A percentile compares a stretch with the other conserved stretches of the same genome.
These are phyloP conservation scores for Alcis repandata DNA, from an alignment of 2,888 invertebrate species.

Conservation along the genomic window DNA sequence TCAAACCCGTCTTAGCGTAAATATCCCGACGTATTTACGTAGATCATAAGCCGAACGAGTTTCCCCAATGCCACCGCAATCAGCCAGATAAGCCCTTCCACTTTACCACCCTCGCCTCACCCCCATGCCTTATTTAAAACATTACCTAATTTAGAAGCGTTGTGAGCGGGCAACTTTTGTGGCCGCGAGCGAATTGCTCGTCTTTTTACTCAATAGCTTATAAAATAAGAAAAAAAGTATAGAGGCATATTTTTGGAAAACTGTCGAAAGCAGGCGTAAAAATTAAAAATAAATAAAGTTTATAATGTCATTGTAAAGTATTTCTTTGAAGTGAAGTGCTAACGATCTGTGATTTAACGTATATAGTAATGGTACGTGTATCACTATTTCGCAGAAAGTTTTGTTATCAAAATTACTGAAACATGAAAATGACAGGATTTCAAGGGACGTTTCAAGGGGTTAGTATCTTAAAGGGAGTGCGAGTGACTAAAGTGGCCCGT, in stretches of 20 bases:
- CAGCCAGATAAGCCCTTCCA: slow-evolving; percentile 67
- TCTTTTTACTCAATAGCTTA: not conserved
- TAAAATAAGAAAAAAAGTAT: not conserved
- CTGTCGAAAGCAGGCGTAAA: too few species aligned
- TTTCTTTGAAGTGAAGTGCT: too few species aligned
- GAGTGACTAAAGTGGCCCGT: slow-evolving; percentile 12
- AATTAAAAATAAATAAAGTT: too few species aligned
- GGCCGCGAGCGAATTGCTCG: not conserved
- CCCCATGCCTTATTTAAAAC: slow-evolving; percentile 60
- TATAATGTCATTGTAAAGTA: too few species aligned
- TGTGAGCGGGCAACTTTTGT: slow-evolving; percentile 29
- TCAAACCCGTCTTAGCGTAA: slow-evolving; percentile 35
- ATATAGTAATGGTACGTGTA: too few species aligned
- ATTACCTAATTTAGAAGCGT: slow-evolving; percentile 55
- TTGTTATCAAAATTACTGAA: too few species aligned
- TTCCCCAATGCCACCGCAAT: slow-evolving; percentile 60
- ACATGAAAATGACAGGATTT: too few species aligned
- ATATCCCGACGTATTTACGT: slow-evolving; percentile 38
- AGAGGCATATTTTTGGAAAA: too few species aligned
- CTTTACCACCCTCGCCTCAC: slow-evolving; percentile 53
- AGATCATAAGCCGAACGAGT: slow-evolving; percentile 40
- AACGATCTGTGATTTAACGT: too few species aligned
- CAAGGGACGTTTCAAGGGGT: too few species aligned
- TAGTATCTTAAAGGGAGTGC: too few species aligned
- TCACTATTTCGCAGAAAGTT: too few species aligned